Evolutionary conservation across 2,888 invertebrate genomes (phyloP), one percentile per base, ranked within the genome.

Genomic region (Hypolimnas misippus): DNA sequence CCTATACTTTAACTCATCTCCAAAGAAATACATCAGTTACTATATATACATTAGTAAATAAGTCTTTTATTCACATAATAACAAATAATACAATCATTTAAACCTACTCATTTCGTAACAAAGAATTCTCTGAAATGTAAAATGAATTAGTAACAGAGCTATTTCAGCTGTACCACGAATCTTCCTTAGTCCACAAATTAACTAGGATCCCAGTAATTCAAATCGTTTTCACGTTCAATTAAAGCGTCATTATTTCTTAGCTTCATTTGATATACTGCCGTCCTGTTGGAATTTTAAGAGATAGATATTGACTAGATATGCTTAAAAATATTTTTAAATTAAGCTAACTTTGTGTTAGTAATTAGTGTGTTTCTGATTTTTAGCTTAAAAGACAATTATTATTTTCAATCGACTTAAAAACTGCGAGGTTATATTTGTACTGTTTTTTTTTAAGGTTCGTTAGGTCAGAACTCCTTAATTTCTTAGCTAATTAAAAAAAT

Each of bases 151-250:
- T 21, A 46, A 10, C 21, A 19, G 12, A 46, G 8, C 10, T 21
- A 46, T 46, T 46, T n/a, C 12, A 46, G 44, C n/a, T n/a, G n/a
- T n/a, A n/a, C n/a, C n/a, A n/a, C 44, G 12, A 5, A 5, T 4
- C 19, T 17, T 19, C 44, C 2, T 19, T 19, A 42, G 21, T 46
- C 21, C 44, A 46, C 44, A 46, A 21, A 49, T 49, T 49, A 49
- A 49, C 14, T 14, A 53, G 31, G 35, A 46, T 35, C 53, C 35
- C 50, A 17, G 57, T 55, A 64, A 35, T 44, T 56, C 54, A 61
- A 58, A 61, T 53, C 54, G 57, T 58, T 64, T 59, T 49, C 63
- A 16, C 51, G 51, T 66, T 63, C 66, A 66, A 66, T 63, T 63
- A 63, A 66, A 52, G 46, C 66, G 51, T 63, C 63, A 66, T 54